These are phyloP conservation scores for Enteromius afrohamiltoni DNA, from an alignment of 2,797 vertebrate species.

Conservation along the genomic window DNA sequence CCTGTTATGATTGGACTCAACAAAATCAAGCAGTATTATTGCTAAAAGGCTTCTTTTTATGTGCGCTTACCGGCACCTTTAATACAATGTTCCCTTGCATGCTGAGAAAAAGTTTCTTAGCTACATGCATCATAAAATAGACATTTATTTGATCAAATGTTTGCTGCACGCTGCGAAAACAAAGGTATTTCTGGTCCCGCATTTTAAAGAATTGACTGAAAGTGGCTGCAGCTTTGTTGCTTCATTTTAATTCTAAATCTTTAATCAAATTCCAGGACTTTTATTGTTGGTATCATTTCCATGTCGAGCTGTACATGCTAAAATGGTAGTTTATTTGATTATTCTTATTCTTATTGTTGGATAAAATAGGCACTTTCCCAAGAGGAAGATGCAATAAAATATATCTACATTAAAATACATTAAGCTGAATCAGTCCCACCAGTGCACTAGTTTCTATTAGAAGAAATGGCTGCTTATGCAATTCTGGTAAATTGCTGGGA, in stretches of 20 bases:
- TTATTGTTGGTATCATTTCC: neutral
- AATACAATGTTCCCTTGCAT: neutral
- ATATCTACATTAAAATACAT: constrained; percentile 2
- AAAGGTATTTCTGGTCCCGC: neutral
- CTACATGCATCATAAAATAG: neutral
- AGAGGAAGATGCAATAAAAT: constrained; percentile 2
- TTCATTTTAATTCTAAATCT: neutral
- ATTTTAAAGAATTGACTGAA: neutral
- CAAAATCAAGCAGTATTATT: neutral
- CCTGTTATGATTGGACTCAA: constrained; percentile 1
- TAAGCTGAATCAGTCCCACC: neutral
- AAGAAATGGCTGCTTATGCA: constrained; percentile 8
- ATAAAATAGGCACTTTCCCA: neutral
- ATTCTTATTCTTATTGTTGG: neutral
- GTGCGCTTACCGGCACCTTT: neutral
- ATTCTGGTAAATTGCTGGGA: constrained; percentile 13
- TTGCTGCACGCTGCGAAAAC: neutral
- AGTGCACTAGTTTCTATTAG: neutral
- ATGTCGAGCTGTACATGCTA: neutral
- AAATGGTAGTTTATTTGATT: neutral
- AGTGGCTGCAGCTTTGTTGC: neutral
- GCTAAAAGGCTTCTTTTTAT: neutral
- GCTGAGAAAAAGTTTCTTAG: neutral
- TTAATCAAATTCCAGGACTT: neutral
- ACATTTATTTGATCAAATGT: neutral